A percentile compares a stretch with the other conserved stretches of the same genome.
Conservation (phyloP, 2,797 vertebrate species). For the Choloepus didactylus region DNA sequence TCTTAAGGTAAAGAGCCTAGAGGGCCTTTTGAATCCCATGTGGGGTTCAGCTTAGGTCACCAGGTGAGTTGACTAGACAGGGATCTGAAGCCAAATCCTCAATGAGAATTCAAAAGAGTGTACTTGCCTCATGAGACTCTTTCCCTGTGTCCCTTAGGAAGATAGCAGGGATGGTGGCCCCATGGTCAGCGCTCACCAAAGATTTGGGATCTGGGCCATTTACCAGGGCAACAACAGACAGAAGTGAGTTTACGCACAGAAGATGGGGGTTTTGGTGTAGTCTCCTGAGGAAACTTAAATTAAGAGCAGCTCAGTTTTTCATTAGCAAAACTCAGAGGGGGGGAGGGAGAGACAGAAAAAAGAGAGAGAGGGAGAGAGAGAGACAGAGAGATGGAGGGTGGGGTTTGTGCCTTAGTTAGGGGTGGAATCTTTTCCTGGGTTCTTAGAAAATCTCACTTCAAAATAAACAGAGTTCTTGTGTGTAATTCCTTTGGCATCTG, state of each 20-base stretch:
- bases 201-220: background rate
- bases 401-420: background rate
- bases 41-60: background rate
- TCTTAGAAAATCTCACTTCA: slow-evolving; percentile 37
- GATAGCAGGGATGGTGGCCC: background rate
- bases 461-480: slow-evolving; percentile 32
- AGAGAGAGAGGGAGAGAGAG: background rate
- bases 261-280: background rate
- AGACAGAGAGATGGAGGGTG: background rate
- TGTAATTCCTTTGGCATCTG: slow-evolving; percentile 35
- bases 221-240: background rate
- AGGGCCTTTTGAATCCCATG: background rate
- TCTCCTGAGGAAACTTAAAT: background rate
- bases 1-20: background rate
- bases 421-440: slow-evolving; percentile 10
- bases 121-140: too few species aligned
- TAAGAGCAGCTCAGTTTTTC: slow-evolving; percentile 36
- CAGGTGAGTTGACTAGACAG: background rate
- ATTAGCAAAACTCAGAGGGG: slow-evolving; percentile 42
- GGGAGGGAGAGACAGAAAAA: too few species aligned
- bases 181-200: background rate
- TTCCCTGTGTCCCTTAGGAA: background rate
- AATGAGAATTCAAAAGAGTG: background rate
- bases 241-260: background rate
- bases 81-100: background rate